Percentiles rank a stretch among this genome's conserved stretches.
Evolutionary conservation across 1,140 invertebrate genomes (phyloP).

Genomic region (Brachionus angularis): DNA sequence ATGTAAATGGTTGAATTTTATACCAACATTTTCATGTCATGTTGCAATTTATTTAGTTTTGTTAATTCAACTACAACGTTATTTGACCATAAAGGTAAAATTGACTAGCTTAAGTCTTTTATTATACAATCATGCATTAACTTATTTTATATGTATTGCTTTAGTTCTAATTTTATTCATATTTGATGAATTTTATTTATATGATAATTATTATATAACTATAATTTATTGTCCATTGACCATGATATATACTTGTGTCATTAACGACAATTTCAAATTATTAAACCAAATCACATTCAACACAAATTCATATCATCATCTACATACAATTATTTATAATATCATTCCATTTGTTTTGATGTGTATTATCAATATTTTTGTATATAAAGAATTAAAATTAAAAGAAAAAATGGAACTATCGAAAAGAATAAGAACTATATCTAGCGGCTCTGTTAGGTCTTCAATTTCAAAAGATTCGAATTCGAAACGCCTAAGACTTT

Average conservation of each 20-base stretch:
- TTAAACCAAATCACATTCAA: background rate
- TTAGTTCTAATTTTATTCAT: conserved; percentile 4
- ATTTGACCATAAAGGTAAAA: background rate
- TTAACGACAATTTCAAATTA: conserved; percentile 4
- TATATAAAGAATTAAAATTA: background rate
- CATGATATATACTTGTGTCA: conserved; percentile 4
- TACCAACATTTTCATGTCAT: conserved; percentile 1
- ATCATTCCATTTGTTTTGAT: background rate
- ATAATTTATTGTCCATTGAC: conserved; percentile 24
- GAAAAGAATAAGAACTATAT: background rate
- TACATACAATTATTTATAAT: conserved; percentile 4
- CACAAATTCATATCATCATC: conserved; percentile 12
- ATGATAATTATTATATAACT: conserved; percentile 21
- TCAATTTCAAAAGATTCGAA: background rate
- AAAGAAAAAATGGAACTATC: background rate
- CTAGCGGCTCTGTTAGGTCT: background rate
- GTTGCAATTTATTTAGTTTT: conserved; percentile 8
- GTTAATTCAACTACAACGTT: conserved; percentile 14
- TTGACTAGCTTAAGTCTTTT: background rate
- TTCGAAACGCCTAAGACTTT: background rate
- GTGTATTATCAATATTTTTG: background rate
- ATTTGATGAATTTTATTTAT: conserved; percentile 29
- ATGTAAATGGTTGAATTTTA: conserved; percentile 23
- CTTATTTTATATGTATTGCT: conserved; percentile 16
- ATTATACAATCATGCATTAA: conserved; percentile 24